Conservation (phyloP, 2,888 invertebrate genomes). For the Torymus texanus region DNA sequence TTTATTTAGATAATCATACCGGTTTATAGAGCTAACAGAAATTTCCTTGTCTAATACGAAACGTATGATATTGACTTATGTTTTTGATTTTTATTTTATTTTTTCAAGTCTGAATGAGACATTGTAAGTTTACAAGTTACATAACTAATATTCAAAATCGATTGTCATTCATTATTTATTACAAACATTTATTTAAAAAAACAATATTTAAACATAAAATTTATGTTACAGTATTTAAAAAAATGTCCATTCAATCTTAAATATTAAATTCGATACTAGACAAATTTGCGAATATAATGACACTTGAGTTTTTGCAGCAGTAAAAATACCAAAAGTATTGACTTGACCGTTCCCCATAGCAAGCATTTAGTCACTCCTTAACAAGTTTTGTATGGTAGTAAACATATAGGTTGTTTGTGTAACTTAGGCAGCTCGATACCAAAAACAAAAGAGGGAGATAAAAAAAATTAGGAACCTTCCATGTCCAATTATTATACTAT, state of each 20-base stretch:
- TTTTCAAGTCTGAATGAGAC: conserved; percentile 31
- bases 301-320: conserved; percentile 17
- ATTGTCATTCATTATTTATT: conserved; percentile 33
- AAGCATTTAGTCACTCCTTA: conserved; percentile 53
- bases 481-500: conserved; percentile 25
- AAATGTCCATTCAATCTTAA: too few relatives aligned
- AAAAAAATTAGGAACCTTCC: conserved; percentile 22
- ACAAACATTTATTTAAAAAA: too few relatives aligned
- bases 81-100: conserved; percentile 8
- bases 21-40: too few relatives aligned
- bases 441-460: conserved; percentile 61
- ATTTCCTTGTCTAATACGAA: too few relatives aligned
- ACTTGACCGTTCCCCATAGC: conserved; percentile 41
- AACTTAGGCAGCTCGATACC: conserved; percentile 71
- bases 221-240: too few relatives aligned
- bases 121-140: conserved; percentile 3
- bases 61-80: conserved; percentile 12
- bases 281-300: conserved; percentile 5
- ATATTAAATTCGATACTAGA: too few relatives aligned
- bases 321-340: conserved; percentile 54
- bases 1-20: too few relatives aligned
- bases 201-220: too few relatives aligned
- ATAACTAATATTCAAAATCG: conserved; percentile 15
- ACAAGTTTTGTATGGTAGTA: conserved; percentile 38
- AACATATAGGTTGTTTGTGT: conserved; percentile 62